phyloP scores from a whole-genome alignment of 1,140 invertebrate genomes.

The Mercenaria mercenaria region DNA sequence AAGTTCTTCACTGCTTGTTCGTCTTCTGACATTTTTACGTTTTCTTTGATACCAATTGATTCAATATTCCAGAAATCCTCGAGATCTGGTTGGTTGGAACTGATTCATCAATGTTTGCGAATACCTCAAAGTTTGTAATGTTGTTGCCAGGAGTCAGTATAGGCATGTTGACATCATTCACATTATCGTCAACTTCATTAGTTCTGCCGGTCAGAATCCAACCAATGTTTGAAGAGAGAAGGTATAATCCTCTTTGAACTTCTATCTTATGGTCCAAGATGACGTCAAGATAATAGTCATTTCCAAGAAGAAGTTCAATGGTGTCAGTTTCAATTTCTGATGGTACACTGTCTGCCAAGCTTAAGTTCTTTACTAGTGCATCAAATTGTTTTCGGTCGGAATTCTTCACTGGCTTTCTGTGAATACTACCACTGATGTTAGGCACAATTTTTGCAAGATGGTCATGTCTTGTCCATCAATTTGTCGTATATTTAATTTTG shows the following conservation, averaged over 20 bases:
- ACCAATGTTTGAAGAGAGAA: constrained; percentile 50
- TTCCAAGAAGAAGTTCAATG: background rate
- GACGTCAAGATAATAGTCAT: constrained; percentile 46
- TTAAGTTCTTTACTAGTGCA: too few species aligned
- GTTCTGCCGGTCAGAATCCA: constrained; percentile 53
- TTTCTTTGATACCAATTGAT: background rate
- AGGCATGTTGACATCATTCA: background rate
- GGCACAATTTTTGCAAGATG: too few species aligned
- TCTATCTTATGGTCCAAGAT: constrained; percentile 42
- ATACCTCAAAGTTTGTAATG: constrained; percentile 18
- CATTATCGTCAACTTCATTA: background rate
- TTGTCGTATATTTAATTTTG: too few species aligned
- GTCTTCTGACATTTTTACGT: too few species aligned
- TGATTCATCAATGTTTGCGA: background rate
- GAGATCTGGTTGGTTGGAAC: background rate
- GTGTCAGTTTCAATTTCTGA: background rate
- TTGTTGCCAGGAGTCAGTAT: constrained; percentile 51
- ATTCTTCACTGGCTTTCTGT: too few species aligned
- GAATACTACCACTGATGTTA: too few species aligned
- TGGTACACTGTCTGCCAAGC: background rate
- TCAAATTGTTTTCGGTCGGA: too few species aligned
- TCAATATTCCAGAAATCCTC: background rate
- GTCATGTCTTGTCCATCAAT: too few species aligned
- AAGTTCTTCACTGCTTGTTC: too few species aligned
- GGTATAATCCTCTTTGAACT: constrained; percentile 40